These are phyloP conservation scores for Nycticorax nycticorax DNA, from an alignment of 2,113 vertebrate genomes.

Conservation along the genomic window DNA sequence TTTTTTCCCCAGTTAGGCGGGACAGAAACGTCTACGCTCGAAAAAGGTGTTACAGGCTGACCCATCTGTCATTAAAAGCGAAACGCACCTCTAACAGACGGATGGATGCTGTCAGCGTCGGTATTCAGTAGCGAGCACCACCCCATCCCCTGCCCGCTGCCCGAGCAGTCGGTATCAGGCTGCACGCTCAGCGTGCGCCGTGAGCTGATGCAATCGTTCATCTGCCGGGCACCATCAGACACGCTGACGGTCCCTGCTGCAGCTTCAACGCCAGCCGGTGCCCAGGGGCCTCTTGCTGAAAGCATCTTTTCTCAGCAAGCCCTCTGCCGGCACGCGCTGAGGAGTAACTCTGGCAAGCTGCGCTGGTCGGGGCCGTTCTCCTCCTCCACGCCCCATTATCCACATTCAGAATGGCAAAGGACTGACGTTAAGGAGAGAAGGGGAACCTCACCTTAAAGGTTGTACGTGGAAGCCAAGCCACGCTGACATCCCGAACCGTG, in stretches of 20 bases:
- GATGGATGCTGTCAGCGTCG: background rate
- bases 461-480: background rate
- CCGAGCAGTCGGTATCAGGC: background rate
- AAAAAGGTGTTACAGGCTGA: background rate
- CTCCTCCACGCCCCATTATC: background rate
- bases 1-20: background rate
- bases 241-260: fast-evolving
- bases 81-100: background rate
- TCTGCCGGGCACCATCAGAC: background rate
- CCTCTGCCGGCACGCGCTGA: background rate
- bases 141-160: background rate
- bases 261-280: background rate
- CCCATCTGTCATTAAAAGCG: background rate
- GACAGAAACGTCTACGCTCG: background rate
- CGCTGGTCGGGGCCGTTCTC: background rate
- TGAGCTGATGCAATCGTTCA: background rate
- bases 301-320: background rate
- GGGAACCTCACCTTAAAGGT: background rate
- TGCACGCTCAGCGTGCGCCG: background rate
- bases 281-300: background rate
- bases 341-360: background rate
- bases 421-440: background rate
- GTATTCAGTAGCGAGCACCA: background rate
- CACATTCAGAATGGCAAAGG: background rate
- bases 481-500: background rate